Base-by-base conservation (phyloP, 2,888 invertebrate genomes). In the Drosophila affinis region DNA sequence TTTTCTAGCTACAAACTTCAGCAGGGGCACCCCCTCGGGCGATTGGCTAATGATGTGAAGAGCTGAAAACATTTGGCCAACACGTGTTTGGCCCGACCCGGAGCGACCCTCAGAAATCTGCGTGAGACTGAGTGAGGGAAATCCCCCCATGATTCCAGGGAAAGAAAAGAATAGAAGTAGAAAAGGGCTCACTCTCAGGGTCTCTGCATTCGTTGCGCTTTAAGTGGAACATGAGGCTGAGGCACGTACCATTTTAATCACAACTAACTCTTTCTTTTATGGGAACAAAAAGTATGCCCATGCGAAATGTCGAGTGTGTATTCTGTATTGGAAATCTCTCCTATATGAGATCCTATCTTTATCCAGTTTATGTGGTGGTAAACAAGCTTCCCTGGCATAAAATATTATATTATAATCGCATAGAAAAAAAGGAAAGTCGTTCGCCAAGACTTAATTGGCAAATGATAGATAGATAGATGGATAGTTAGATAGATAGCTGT, bases 41-140 rank as follows among this genome's bases (percentile, higher is more conserved):
- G 44, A 39, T 62, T 21, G 32, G 62, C 62, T 71, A 79, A 75
- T 77, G 65, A 70, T 68, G 53, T 65, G 58, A 56, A 64, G 52
- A 58, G 53, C 34, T 45, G 54, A 62, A 75, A 61, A 62, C 76
- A 78, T 84, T 69, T 71, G 76, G 57, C 58, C 52, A 67, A 77
- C 71, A 72, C 68, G 69, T 65, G 67, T 67, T 54, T 24, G 46
- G 56, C 29, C 47, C 12, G 39, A 24, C 7, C 32, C 51, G 46
- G 57, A 46, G 17, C 6, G 34, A 21, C 6, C 18, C 34, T 45
- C 45, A 60, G 21, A 53, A 17, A 52, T n/a, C 29, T 32, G 39
- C 39, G 39, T 39, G 39, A n/a, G 39, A n/a, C 0, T n/a, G 39
- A 6, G 39, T 7, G 34, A 39, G 34, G 34, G 39, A 39, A 39